Conservation (phyloP, 1,140 invertebrate genomes). For the Zelostemma sp. region DNA sequence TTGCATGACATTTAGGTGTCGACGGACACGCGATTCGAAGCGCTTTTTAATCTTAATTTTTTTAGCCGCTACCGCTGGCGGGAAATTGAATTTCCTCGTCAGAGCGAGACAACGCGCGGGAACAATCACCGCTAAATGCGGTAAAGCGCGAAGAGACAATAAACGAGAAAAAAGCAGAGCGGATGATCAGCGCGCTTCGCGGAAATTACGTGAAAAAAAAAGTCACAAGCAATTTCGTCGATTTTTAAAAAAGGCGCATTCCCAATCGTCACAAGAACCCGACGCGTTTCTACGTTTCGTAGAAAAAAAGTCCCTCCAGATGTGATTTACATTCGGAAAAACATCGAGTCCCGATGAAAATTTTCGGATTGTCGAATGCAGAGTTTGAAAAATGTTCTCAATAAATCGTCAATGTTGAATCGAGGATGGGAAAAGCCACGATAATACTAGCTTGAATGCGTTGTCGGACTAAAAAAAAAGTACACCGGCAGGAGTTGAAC, state of each 20-base stretch:
- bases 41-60: slow-evolving; percentile 12
- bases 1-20: too few relatives aligned
- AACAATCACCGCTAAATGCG: slow-evolving; percentile 19
- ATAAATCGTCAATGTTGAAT: too few relatives aligned
- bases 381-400: too few relatives aligned
- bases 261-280: neutral
- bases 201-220: neutral
- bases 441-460: too few relatives aligned
- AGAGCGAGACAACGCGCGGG: slow-evolving; percentile 23
- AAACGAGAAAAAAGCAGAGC: slow-evolving; percentile 1
- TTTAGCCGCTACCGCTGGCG: slow-evolving; percentile 11
- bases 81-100: slow-evolving; percentile 31
- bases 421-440: too few relatives aligned
- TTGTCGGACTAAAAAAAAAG: too few relatives aligned
- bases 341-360: too few relatives aligned
- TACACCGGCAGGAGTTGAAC: too few relatives aligned
- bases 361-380: too few relatives aligned
- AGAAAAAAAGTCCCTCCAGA: too few relatives aligned
- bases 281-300: neutral
- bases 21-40: neutral
- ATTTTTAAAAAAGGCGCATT: neutral
- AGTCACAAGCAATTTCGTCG: too few relatives aligned
- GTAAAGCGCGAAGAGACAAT: slow-evolving; percentile 8
- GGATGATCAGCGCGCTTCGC: neutral
- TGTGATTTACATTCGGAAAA: too few relatives aligned